Evolutionary conservation across 2,888 invertebrate species (phyloP).

Genomic region (Fragum whitleyi): DNA sequence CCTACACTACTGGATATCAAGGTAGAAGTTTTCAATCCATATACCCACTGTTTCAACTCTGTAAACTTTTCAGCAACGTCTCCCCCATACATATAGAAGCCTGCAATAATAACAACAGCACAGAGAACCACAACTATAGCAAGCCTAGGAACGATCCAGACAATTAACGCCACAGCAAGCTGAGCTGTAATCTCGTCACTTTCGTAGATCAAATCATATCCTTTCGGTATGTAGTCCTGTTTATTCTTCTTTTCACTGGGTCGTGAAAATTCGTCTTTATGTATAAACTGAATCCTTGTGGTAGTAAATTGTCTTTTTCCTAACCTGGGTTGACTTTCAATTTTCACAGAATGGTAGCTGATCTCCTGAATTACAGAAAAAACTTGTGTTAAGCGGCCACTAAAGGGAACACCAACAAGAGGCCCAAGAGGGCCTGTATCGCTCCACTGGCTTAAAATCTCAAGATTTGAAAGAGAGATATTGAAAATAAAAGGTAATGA

Average conservation of each 20-base stretch:
- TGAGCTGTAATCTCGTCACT: background rate
- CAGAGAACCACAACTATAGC: background rate
- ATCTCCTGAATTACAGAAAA: no score
- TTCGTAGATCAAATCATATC: background rate
- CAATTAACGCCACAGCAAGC: background rate
- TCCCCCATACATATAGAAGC: background rate
- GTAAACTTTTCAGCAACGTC: background rate
- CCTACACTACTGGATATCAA: background rate
- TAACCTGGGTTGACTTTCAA: no score
- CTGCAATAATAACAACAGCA: background rate
- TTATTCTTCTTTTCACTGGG: background rate
- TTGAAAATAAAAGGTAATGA: no score
- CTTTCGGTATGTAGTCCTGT: background rate
- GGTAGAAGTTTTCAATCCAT: background rate
- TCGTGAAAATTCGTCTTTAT: background rate
- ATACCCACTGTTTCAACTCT: background rate
- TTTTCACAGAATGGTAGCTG: no score
- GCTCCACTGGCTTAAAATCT: no score
- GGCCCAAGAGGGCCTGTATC: no score
- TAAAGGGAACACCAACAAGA: no score
- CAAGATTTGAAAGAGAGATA: no score
- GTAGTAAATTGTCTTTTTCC: background rate
- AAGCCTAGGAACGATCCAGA: background rate
- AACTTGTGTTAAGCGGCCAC: no score
- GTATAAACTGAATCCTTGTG: background rate